Evolutionary conservation across 1,140 invertebrate species (phyloP), one percentile per base, ranked within the genome.

Genomic region (Drosophila lowei): DNA sequence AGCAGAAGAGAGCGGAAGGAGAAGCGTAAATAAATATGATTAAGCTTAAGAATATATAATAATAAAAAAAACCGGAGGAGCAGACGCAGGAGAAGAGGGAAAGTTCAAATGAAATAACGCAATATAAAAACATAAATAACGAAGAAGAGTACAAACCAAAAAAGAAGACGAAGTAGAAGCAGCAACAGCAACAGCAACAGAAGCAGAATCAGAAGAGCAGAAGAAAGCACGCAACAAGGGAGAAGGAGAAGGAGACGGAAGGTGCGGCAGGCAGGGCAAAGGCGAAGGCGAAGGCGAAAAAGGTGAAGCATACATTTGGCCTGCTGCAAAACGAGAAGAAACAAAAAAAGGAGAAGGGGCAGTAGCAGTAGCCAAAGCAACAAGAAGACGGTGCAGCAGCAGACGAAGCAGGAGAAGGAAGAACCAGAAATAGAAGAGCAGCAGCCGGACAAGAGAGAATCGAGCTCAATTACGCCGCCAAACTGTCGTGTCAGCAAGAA

Each of bases 21-120:
- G 80, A 56, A 81, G 83, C 83, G 79, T 81, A 86, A 86, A 86
- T 86, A 86, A 86, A 86, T 86, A 88, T 86, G 81, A 86, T 86
- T 81, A 88, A 86, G 83, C 81, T 88, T 88, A 86, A 86, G 83
- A 86, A 86, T 88, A 86, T 88, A 88, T 86, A 86, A 88, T 73
- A 88, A 85, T 18, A 18, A 57, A 49, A 48, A 6, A 54, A 44
- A 8, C 34, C 8, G 52, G 11, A 49, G 23, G 15, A 41, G 41
- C 28, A 50, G 30, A 15, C 30, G 54, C 38, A 30, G 49, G 34
- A 49, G 43, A 53, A 23, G 49, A 38, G 41, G 48, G 77, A 74
- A 77, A 86, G 81, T 88, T 88, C 83, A 86, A 86, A 86, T 86
- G 83, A 86, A 86, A 86, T 86, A 86, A 88, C 83, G 81, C 81